Evolutionary conservation across 2,797 vertebrate genomes (phyloP).

Genomic region (Steatocranus sp.): DNA sequence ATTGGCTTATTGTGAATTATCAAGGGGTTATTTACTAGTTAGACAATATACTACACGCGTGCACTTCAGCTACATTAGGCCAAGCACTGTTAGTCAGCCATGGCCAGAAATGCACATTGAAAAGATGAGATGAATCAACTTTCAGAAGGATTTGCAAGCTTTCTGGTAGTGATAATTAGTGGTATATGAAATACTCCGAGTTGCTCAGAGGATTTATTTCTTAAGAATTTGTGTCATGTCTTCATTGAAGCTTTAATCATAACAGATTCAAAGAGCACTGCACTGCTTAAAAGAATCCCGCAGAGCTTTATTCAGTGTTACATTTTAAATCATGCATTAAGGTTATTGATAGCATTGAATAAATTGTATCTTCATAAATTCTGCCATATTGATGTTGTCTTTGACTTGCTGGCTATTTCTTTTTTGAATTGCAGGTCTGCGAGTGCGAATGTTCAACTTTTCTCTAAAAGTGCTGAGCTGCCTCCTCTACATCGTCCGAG

Average conservation of each 20-base stretch:
- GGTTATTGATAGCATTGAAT: background rate
- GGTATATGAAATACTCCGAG: background rate
- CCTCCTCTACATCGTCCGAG: conserved; percentile 83
- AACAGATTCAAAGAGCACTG: background rate
- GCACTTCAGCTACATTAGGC: background rate
- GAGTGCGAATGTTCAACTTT: conserved; percentile 86
- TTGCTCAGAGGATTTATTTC: background rate
- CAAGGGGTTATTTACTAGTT: background rate
- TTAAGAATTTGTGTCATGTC: background rate
- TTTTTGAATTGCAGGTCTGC: conserved; percentile 71
- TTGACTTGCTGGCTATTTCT: background rate
- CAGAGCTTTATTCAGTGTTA: background rate
- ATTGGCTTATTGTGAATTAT: background rate
- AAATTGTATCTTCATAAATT: background rate
- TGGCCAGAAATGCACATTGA: background rate
- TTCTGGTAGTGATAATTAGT: background rate
- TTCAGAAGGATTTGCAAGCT: background rate
- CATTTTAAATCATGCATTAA: background rate
- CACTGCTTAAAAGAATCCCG: background rate
- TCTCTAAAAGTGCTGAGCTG: conserved; percentile 84
- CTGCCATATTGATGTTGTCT: background rate
- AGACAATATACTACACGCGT: background rate
- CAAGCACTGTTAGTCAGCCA: background rate
- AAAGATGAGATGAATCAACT: background rate
- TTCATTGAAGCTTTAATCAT: background rate